phyloP scores from a whole-genome alignment of 2,113 vertebrate species.

The Onychostruthus taczanowskii region DNA sequence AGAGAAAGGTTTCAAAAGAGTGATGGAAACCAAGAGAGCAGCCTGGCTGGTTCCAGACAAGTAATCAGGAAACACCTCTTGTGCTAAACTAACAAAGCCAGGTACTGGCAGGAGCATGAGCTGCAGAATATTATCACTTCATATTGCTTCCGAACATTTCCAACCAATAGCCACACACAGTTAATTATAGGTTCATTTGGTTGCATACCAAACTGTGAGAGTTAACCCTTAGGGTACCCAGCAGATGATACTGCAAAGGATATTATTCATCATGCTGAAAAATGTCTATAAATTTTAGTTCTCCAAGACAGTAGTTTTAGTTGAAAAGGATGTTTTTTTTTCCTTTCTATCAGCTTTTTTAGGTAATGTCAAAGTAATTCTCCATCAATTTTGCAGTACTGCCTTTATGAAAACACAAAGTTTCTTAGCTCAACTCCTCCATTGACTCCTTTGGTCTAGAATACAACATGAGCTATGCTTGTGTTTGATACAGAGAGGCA shows the following conservation, averaged over 20 bases:
- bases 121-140: slow-evolving; percentile 15
- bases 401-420: rapidly evolving
- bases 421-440: not conserved
- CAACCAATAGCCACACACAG: slow-evolving; percentile 8
- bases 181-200: not conserved
- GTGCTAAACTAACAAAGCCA: slow-evolving; percentile 26
- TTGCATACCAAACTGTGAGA: not conserved
- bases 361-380: not conserved
- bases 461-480: not conserved
- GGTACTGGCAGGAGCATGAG: not conserved
- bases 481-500: not conserved
- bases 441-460: not conserved
- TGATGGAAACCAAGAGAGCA: slow-evolving; percentile 4
- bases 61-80: slow-evolving; percentile 46
- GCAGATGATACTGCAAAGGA: not conserved
- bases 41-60: slow-evolving; percentile 20
- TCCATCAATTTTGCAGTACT: not conserved
- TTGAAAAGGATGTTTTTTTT: not conserved
- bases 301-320: not conserved
- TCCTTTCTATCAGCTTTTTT: not conserved
- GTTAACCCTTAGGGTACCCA: not conserved
- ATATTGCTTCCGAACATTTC: slow-evolving; percentile 10
- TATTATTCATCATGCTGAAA: not conserved
- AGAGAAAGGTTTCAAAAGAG: not conserved
- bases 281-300: not conserved